These are phyloP conservation scores for Batillaria attramentaria DNA, from an alignment of 1,140 invertebrate genomes.

Conservation along the genomic window DNA sequence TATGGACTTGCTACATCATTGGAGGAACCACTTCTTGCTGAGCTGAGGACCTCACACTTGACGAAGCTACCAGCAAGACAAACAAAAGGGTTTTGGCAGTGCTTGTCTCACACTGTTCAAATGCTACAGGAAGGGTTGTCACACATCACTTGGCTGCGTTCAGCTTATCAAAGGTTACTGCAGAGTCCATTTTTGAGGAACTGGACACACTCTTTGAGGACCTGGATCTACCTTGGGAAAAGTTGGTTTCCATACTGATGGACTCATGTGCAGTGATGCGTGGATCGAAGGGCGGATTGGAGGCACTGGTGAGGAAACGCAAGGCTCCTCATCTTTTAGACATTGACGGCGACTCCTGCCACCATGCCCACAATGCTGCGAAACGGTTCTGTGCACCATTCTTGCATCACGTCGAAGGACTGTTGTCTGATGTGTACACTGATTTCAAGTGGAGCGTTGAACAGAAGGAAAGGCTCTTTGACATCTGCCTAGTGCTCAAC, in stretches of 20 bases:
- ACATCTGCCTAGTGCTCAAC: slow-evolving; percentile 47
- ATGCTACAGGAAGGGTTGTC: neutral
- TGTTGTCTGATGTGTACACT: slow-evolving; percentile 48
- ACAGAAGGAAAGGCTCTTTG: slow-evolving; percentile 36
- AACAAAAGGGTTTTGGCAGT: slow-evolving; percentile 8
- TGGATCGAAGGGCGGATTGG: slow-evolving; percentile 54
- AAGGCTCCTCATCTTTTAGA: slow-evolving; percentile 53
- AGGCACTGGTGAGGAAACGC: slow-evolving; percentile 41
- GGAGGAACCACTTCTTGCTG: neutral
- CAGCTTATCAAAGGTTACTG: neutral
- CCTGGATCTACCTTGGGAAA: slow-evolving; percentile 47
- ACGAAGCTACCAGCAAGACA: slow-evolving; percentile 5
- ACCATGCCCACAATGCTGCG: slow-evolving; percentile 54
- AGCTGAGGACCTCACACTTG: neutral
- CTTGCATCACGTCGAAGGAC: slow-evolving; percentile 38
- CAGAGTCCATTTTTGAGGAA: slow-evolving; percentile 32
- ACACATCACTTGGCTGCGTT: neutral
- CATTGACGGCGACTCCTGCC: slow-evolving; percentile 58
- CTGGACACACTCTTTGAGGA: slow-evolving; percentile 37
- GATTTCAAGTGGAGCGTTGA: slow-evolving; percentile 58
- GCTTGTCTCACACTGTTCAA: slow-evolving; percentile 4
- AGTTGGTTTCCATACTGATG: slow-evolving; percentile 53
- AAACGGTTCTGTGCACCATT: slow-evolving; percentile 58
- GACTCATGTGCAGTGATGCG: slow-evolving; percentile 61
- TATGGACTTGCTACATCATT: neutral